Conservation (phyloP, 2,888 invertebrate genomes). For the Carpatolechia fugitivella region DNA sequence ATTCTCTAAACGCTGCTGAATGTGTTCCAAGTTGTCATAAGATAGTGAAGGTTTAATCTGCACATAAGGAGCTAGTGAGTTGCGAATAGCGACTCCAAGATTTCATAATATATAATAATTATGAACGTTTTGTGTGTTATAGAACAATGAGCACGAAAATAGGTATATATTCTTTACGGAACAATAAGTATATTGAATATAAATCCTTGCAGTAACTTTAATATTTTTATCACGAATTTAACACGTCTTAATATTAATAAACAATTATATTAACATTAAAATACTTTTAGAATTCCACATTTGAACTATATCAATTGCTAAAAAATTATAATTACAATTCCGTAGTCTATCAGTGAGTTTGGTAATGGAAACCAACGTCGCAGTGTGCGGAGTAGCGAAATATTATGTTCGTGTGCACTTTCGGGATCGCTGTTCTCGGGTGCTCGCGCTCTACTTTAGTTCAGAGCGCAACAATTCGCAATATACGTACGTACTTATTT, state of each 20-base stretch:
- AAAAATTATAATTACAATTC: constrained; percentile 45
- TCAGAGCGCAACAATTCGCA: constrained; percentile 24
- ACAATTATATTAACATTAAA: constrained; percentile 63
- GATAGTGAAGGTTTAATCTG: not conserved
- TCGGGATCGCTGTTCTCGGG: constrained; percentile 30
- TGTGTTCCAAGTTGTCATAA: no score
- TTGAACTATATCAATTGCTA: constrained; percentile 47
- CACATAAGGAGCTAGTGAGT: not conserved
- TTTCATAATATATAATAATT: not conserved
- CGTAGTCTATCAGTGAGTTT: constrained; percentile 43
- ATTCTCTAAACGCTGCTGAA: no score
- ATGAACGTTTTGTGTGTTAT: constrained; percentile 26
- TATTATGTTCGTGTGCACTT: constrained; percentile 35
- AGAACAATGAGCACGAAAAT: constrained; percentile 40
- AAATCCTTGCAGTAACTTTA: constrained; percentile 55
- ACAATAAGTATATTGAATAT: constrained; percentile 40
- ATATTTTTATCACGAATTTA: constrained; percentile 63
- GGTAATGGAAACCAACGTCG: constrained; percentile 25
- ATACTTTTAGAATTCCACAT: constrained; percentile 62
- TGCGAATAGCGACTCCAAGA: no score
- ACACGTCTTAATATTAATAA: constrained; percentile 64
- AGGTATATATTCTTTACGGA: constrained; percentile 40
- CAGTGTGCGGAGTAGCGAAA: not conserved
- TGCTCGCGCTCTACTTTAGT: constrained; percentile 37
- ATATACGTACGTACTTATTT: constrained; percentile 38